phyloP scores from a whole-genome alignment of 2,797 vertebrate genomes.

The Tadarida brasiliensis region DNA sequence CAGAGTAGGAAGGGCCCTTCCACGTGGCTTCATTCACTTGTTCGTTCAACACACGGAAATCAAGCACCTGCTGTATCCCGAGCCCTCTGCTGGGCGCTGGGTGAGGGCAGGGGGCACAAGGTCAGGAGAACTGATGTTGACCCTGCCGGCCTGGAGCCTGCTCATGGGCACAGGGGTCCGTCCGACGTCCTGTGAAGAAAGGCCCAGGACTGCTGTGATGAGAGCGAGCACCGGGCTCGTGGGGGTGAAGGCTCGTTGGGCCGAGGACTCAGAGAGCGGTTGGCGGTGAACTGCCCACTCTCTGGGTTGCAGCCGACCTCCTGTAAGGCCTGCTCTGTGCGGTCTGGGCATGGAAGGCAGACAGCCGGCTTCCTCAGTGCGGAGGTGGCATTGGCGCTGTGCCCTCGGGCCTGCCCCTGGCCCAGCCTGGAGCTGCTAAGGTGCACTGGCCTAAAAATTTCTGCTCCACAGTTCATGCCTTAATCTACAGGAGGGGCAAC shows the following conservation, averaged over 20 bases:
- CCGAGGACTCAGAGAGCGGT: too few species aligned
- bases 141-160: not conserved
- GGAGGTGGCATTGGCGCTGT: not conserved
- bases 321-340: fast-evolving
- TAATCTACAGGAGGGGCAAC: not conserved
- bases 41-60: not conserved
- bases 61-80: not conserved
- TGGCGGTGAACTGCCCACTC: not conserved
- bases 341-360: not conserved
- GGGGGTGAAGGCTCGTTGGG: not conserved
- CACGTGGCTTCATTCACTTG: not conserved
- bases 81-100: not conserved
- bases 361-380: not conserved
- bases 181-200: not conserved
- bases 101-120: too few species aligned
- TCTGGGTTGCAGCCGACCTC: fast-evolving
- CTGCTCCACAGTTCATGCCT: not conserved
- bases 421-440: fast-evolving
- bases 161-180: fast-evolving
- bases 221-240: fast-evolving
- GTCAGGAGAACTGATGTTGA: too few species aligned
- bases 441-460: not conserved
- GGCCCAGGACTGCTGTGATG: not conserved
- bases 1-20: not conserved
- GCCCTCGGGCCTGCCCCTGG: not conserved